These are phyloP conservation scores for Burhinus bistriatus DNA, from an alignment of 2,113 vertebrate genomes.

Conservation along the genomic window DNA sequence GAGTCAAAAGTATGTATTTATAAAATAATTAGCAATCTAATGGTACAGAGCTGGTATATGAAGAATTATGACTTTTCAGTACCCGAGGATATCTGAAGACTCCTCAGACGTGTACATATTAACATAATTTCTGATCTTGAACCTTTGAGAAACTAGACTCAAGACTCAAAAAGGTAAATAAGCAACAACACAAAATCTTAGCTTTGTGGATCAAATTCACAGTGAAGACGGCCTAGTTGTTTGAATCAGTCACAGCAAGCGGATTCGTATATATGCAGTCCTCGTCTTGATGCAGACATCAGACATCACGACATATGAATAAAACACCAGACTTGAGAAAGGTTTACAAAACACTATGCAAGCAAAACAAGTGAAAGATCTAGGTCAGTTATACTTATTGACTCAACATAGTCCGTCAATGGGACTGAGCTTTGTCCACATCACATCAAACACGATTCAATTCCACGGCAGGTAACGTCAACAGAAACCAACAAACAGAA, in stretches of 20 bases:
- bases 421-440: neutral
- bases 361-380: neutral
- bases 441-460: neutral
- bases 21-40: neutral
- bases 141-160: neutral
- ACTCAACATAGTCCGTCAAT: neutral
- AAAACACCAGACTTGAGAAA: constrained; percentile 14
- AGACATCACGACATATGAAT: neutral
- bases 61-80: neutral
- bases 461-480: neutral
- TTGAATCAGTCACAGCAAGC: neutral
- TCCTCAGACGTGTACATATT: neutral
- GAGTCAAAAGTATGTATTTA: neutral
- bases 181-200: neutral
- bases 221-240: neutral
- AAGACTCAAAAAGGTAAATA: neutral
- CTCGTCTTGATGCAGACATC: neutral
- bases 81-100: neutral
- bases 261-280: neutral
- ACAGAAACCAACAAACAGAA: neutral
- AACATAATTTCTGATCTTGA: neutral
- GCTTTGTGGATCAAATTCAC: neutral
- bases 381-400: neutral
- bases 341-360: neutral
- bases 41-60: neutral